Percentiles rank a stretch among this genome's conserved stretches.
These are phyloP conservation scores for Epizoanthus scotinus DNA, from an alignment of 92 coral and sea anemone genomes.

Conservation along the genomic window DNA sequence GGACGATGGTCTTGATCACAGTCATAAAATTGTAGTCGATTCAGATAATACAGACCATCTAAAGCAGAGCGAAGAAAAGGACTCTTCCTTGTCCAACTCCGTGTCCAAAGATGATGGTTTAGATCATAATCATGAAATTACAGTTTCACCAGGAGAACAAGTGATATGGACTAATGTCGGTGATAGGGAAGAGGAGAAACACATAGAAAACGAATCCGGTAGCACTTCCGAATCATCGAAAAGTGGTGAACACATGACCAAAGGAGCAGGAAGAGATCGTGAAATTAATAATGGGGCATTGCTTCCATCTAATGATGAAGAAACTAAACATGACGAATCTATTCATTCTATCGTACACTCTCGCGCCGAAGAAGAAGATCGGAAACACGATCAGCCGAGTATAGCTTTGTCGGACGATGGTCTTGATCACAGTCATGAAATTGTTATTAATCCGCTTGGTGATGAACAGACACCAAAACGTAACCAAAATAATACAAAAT, in stretches of 20 bases:
- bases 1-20: not conserved
- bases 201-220: not conserved
- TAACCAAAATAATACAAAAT: no score
- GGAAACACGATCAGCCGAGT: not conserved
- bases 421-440: constrained; percentile 15
- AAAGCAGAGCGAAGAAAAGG: no score
- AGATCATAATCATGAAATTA: constrained; percentile 20
- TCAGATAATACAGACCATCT: no score
- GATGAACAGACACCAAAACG: not conserved
- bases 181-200: not conserved
- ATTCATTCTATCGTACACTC: not conserved
- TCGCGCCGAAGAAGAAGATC: not conserved
- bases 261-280: not conserved
- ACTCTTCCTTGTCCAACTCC: no score
- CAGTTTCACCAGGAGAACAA: not conserved
- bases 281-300: not conserved
- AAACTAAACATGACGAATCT: not conserved
- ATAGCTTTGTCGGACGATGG: not conserved
- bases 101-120: constrained; percentile 11
- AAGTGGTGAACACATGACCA: not conserved
- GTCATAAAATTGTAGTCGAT: constrained; percentile 12
- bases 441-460: not conserved
- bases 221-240: not conserved
- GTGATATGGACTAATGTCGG: not conserved
- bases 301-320: not conserved